Percentiles rank a stretch among this genome's conserved stretches.
Conservation (phyloP, 2,888 invertebrate species). For the Euzophera pinguis region DNA sequence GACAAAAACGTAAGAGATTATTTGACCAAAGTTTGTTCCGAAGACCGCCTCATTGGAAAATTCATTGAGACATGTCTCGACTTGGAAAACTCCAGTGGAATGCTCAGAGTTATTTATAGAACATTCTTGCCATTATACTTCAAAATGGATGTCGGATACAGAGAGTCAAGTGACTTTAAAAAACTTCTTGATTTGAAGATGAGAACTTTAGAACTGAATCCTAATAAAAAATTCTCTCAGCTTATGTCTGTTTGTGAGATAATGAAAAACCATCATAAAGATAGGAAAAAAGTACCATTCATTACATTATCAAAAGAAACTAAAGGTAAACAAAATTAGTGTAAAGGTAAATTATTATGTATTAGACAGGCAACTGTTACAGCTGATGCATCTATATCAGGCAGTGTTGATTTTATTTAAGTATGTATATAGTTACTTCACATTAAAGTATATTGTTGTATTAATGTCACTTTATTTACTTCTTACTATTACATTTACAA, state of each 20-base stretch:
- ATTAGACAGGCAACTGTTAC: background rate
- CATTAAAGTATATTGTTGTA: too few relatives aligned
- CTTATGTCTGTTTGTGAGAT: constrained; percentile 45
- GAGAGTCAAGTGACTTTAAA: constrained; percentile 33
- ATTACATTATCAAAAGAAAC: constrained; percentile 38
- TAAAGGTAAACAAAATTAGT: constrained; percentile 12
- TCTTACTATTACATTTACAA: too few relatives aligned
- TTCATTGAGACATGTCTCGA: constrained; percentile 41
- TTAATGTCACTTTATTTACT: too few relatives aligned
- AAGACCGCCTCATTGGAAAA: constrained; percentile 36
- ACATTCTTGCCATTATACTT: constrained; percentile 40
- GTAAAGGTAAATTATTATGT: background rate
- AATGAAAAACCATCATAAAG: constrained; percentile 28
- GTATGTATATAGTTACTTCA: too few relatives aligned
- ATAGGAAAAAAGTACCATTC: constrained; percentile 39
- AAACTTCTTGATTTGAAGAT: constrained; percentile 31
- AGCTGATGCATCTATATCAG: too few relatives aligned
- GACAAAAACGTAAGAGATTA: background rate
- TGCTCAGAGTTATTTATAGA: constrained; percentile 42
- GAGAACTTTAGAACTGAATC: constrained; percentile 32
- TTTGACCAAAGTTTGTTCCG: constrained; percentile 23
- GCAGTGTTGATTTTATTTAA: too few relatives aligned
- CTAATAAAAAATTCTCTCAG: constrained; percentile 43
- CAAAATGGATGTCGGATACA: constrained; percentile 31
- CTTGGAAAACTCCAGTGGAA: constrained; percentile 38